A percentile compares a stretch with the other conserved stretches of the same genome.
Evolutionary conservation across 2,797 vertebrate species (phyloP).

Genomic region (Lindbergichthys nudifrons): DNA sequence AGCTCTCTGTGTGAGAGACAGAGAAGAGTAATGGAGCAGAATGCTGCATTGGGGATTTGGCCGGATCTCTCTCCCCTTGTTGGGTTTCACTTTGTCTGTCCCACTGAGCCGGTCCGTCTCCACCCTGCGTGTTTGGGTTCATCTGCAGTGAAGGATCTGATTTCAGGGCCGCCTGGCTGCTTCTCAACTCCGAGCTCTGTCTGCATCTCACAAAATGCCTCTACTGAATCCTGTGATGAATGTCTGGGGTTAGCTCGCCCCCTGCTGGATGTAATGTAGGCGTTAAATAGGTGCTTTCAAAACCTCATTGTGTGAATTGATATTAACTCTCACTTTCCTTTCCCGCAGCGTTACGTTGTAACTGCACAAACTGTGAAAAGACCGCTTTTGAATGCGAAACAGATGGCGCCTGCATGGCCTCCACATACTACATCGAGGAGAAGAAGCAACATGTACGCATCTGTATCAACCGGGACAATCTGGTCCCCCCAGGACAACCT

Average conservation of each 20-base stretch:
- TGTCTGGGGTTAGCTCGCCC: conserved; percentile 48
- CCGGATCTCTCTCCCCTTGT: conserved; percentile 61
- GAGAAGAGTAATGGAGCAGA: conserved; percentile 54
- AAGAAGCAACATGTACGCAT: conserved; percentile 91
- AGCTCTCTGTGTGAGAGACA: conserved; percentile 43
- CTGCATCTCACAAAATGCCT: conserved; percentile 57
- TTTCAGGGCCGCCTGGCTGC: conserved; percentile 83
- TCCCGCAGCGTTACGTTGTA: conserved; percentile 86
- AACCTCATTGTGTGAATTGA: neutral
- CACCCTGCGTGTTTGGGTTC: conserved; percentile 83
- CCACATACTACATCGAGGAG: conserved; percentile 89
- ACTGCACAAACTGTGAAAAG: conserved; percentile 94
- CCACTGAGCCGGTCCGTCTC: conserved; percentile 72
- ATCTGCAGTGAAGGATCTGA: conserved; percentile 84
- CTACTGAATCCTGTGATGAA: conserved; percentile 30
- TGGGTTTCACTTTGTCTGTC: conserved; percentile 76
- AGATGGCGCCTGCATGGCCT: conserved; percentile 97
- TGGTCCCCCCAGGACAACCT: conserved; percentile 94
- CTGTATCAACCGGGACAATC: conserved; percentile 89
- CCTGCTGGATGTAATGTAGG: conserved; percentile 57
- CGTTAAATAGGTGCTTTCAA: neutral
- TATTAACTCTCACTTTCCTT: conserved; percentile 6
- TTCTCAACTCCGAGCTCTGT: conserved; percentile 57
- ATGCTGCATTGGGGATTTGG: conserved; percentile 73
- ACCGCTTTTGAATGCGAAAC: conserved; percentile 94